Evolutionary conservation across 2,797 vertebrate genomes (phyloP), one percentile per base, ranked within the genome.

Genomic region (Etheostoma nigrum): DNA sequence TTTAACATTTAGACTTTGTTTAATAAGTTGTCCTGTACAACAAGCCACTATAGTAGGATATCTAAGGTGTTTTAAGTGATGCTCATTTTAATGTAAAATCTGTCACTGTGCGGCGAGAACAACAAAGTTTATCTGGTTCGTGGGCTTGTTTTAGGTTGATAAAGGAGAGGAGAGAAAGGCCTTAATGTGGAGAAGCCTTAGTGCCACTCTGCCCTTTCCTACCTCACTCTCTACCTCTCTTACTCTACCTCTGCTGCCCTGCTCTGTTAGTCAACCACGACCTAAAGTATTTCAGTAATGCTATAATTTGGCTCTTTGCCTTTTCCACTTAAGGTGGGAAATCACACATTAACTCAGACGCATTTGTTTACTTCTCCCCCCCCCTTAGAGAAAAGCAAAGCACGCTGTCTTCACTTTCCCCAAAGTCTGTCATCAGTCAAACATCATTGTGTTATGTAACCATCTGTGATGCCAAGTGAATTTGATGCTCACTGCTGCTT

Each of bases 221-320:
- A 92, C 90, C 91, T 91, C 91, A 70, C 81, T 72, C 82, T 90
- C 79, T 76, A 23, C 73, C 83, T 86, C 86, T 88, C 82, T 81
- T 42, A 25, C 18, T 84, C 76, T 86, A 86, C 88, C 89, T 89
- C 87, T 65, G 59, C 65, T 72, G 19, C 53, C 55, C 60, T 30
- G 18, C 2, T 64, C 30, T 48, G 1, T 65, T 33, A 14, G 60
- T 67, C 42, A 76, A 57, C 18, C 25, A 58, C 8, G 1, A 30
- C 30, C 5, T 69, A 18, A 33, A 54, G 19, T 58, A 23, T 82
- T 78, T 14, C 48, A 54, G 12, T n/a, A 3, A 40, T 0, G 12
- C n/a, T 51, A 58, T 18, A 0, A 63, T 59, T 78, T 54, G 5
- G 51, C 54, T 73, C 36, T 55, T 27, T 61, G 44, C n/a, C n/a